Evolutionary conservation across 2,888 invertebrate genomes (phyloP).

Genomic region (Platycheirus rosarum): DNA sequence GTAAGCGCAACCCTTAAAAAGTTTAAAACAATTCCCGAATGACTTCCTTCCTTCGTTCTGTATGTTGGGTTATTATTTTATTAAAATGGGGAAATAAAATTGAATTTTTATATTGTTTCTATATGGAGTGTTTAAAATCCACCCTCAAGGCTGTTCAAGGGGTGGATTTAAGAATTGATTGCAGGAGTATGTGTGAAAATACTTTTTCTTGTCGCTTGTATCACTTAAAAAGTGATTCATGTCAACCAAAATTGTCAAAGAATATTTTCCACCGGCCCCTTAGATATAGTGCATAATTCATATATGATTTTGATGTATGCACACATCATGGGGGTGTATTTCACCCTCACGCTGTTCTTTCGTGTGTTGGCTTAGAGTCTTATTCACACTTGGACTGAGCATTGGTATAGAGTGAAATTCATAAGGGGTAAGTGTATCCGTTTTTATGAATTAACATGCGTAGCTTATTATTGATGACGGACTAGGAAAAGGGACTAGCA

Average conservation of each 20-base stretch:
- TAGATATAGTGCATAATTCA: constrained; percentile 53
- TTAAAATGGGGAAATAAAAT: constrained; percentile 81
- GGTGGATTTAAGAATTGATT: constrained; percentile 15
- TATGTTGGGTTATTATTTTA: constrained; percentile 66
- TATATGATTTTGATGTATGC: constrained; percentile 37
- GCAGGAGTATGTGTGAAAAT: constrained; percentile 53
- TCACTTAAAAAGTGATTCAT: constrained; percentile 82
- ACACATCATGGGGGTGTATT: constrained; percentile 44
- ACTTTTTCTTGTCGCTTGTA: constrained; percentile 62
- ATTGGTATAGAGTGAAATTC: constrained; percentile 32
- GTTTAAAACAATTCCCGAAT: constrained; percentile 79
- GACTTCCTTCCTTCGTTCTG: constrained; percentile 77
- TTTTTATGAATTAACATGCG: constrained; percentile 74
- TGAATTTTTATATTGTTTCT: constrained; percentile 81
- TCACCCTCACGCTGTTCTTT: constrained; percentile 31
- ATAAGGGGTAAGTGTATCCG: constrained; percentile 53
- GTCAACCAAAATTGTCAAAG: constrained; percentile 76
- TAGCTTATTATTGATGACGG: constrained; percentile 67
- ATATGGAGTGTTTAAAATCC: constrained; percentile 38
- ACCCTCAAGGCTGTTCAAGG: constrained; percentile 41
- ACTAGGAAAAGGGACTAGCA: constrained; percentile 40
- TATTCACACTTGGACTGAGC: constrained; percentile 69
- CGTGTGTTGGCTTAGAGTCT: constrained; percentile 63
- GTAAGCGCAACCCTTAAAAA: constrained; percentile 57
- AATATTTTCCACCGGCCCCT: constrained; percentile 51